A percentile compares a stretch with the other conserved stretches of the same genome.
These are phyloP conservation scores for Agriopis leucophaearia DNA, from an alignment of 2,888 invertebrate species.

Conservation along the genomic window DNA sequence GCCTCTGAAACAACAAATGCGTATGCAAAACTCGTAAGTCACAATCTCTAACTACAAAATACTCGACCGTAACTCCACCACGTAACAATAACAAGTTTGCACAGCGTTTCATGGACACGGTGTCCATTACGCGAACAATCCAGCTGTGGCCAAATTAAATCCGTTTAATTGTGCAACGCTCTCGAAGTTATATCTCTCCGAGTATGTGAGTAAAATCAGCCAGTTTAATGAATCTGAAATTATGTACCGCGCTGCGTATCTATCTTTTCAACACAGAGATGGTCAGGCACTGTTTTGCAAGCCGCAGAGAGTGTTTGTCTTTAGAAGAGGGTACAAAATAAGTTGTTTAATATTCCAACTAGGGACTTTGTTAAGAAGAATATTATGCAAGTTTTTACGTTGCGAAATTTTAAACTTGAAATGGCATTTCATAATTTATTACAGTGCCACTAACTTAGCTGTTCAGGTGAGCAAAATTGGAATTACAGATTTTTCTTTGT, in stretches of 20 bases:
- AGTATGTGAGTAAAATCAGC: slow-evolving; percentile 73
- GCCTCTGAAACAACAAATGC: slow-evolving; percentile 25
- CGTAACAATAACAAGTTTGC: slow-evolving; percentile 60
- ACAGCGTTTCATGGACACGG: slow-evolving; percentile 61
- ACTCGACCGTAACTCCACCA: slow-evolving; percentile 23
- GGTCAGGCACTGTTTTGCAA: background rate
- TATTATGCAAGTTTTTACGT: too few relatives aligned
- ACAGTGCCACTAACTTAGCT: too few relatives aligned
- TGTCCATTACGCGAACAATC: slow-evolving; percentile 76
- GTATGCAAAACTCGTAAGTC: slow-evolving; percentile 22
- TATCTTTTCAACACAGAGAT: slow-evolving; percentile 7
- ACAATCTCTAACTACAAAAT: slow-evolving; percentile 35
- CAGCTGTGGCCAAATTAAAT: slow-evolving; percentile 78
- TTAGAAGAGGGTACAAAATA: background rate
- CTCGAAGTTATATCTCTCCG: slow-evolving; percentile 69
- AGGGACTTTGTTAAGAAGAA: too few relatives aligned
- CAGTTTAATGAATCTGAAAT: slow-evolving; percentile 75
- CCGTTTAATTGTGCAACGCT: slow-evolving; percentile 76
- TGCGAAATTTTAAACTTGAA: too few relatives aligned
- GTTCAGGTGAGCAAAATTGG: too few relatives aligned
- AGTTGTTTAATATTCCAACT: background rate
- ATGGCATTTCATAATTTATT: too few relatives aligned
- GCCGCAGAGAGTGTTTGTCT: background rate
- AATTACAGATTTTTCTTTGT: too few relatives aligned
- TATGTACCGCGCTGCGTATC: slow-evolving; percentile 52